Base-by-base conservation (phyloP, 2,797 vertebrate genomes). In the Halcyon chelicuti region DNA sequence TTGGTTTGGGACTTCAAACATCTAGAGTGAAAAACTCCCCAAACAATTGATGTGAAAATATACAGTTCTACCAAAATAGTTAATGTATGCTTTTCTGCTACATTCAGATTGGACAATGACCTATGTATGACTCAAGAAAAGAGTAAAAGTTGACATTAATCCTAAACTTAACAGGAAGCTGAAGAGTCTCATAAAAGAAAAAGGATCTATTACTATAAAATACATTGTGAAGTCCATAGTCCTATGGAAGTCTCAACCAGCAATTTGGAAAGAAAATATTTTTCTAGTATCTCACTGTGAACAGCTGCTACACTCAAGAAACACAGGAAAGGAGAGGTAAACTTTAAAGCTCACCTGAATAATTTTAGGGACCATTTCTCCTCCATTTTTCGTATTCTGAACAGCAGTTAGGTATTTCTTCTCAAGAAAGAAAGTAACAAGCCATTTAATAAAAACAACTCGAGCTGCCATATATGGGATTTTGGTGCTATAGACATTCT, bases 391-490 rank as follows among this genome's bases (percentile, higher is more conserved):
- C 88, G 98, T 96, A 96, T 96, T 98, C 95, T 98, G 99, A 86
- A 97, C 95, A 96, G 98, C 94, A 97, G 98, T 98, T 96, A 99
- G 97, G 61, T 99, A 99, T 97, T 99, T 99, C 98, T 99, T 99
- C 98, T 99, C 99, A 97, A 99, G 99, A 98, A 99, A 99, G 98
- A 99, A 99, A 91, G 99, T 99, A 97, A 99, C 99, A 57, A 99
- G 98, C 99, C 99, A 99, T 93, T 99, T 99, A 98, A 99, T 99
- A 96, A 99, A 99, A 97, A 99, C 98, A 96, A 99, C 99, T 40
- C 99, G 99, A 91, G 99, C 99, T 88, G 99, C 98, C 98, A 99
- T 98, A 94, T 99, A 99, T 58, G 99, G 99, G 96, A 99, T 99
- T 94, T 99, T 98, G 39, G 99, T 99, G 98, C 99, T 99, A 93